Percentiles rank a stretch among this genome's conserved stretches.
phyloP scores from a whole-genome alignment of 2,797 vertebrate species.

The Podarcis siculus region DNA sequence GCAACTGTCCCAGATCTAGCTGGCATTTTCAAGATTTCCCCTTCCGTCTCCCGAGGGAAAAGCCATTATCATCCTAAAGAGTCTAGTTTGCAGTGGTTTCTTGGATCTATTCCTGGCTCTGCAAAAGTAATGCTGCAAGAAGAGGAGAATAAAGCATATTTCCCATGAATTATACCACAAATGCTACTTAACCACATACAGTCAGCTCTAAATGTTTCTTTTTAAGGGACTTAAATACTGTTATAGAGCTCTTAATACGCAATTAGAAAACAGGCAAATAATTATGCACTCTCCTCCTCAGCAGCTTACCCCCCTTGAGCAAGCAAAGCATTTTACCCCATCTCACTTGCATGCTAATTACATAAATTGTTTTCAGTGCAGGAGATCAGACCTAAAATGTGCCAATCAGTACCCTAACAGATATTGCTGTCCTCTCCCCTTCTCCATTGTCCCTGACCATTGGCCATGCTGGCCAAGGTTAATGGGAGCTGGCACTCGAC shows the following conservation, averaged over 20 bases:
- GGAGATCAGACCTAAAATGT: slow-evolving; percentile 30
- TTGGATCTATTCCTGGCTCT: slow-evolving; percentile 26
- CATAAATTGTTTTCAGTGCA: neutral
- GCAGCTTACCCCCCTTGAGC: slow-evolving; percentile 27
- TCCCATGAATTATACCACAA: slow-evolving; percentile 26
- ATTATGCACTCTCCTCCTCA: slow-evolving; percentile 29
- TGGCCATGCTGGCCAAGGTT: no score
- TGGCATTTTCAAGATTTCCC: slow-evolving; percentile 30
- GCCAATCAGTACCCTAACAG: neutral
- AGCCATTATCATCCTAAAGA: slow-evolving; percentile 17
- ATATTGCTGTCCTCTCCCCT: no score
- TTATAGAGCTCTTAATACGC: slow-evolving; percentile 26
- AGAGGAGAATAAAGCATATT: neutral
- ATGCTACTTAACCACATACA: slow-evolving; percentile 18
- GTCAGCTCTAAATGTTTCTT: slow-evolving; percentile 29
- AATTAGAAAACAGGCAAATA: slow-evolving; percentile 30
- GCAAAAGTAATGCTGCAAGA: slow-evolving; percentile 17
- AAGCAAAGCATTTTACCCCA: slow-evolving; percentile 28
- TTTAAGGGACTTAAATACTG: slow-evolving; percentile 47
- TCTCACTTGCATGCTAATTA: neutral
- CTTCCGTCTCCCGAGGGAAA: slow-evolving; percentile 6
- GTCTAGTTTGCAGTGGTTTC: slow-evolving; percentile 30
- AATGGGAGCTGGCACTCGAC: no score
- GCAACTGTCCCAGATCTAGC: slow-evolving; percentile 11
- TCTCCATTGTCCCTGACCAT: no score